Base-by-base conservation (phyloP, 2,113 vertebrate genomes). In the Eretmochelys imbricata region DNA sequence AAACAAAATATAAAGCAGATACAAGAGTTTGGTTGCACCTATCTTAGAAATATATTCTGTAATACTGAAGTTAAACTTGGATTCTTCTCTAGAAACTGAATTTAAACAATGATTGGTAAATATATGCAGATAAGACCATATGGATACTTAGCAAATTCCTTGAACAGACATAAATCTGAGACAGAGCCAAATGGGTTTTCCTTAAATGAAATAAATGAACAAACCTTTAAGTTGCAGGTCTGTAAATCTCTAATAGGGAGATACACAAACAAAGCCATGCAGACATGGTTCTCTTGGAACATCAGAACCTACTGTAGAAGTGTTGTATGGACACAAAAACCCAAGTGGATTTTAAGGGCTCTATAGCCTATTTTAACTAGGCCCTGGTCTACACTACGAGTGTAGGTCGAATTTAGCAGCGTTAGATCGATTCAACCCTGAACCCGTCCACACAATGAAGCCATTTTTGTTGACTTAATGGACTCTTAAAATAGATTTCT, bases 11-110 rank as follows among this genome's bases (percentile, higher is more conserved):
- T 5, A 76, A 48, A 49, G n/a, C n/a, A 82, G 80, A 72, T 24
- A 78, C 0, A 1, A 12, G 69, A 83, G 46, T 48, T 85, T 19
- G 53, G 72, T 51, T 86, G 35, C 0, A 85, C 3, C 22, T 20
- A 5, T 72, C 9, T 84, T 31, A 69, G 12, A 84, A 87, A 57
- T 5, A 7, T 11, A 2, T 11, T 76, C 22, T 8, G 51, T 16
- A 53, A 75, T 5, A 13, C 22, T 82, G 5, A 79, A 46, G 20
- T 22, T 84, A 50, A 11, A 6, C 62, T 0, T 50, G 16, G 8
- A 87, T 54, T 2, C 22, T 27, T 42, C 54, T 8, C 27, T 59
- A 54, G 3, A 88, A 89, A 85, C 0, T 29, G 25, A 75, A 82
- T 86, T 89, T 85, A 75, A 85, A 35, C 5, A 82, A 25, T 10